A percentile compares a stretch with the other conserved stretches of the same genome.
Conservation (phyloP, 2,888 invertebrate genomes). For the Eristalinus sepulchralis region DNA sequence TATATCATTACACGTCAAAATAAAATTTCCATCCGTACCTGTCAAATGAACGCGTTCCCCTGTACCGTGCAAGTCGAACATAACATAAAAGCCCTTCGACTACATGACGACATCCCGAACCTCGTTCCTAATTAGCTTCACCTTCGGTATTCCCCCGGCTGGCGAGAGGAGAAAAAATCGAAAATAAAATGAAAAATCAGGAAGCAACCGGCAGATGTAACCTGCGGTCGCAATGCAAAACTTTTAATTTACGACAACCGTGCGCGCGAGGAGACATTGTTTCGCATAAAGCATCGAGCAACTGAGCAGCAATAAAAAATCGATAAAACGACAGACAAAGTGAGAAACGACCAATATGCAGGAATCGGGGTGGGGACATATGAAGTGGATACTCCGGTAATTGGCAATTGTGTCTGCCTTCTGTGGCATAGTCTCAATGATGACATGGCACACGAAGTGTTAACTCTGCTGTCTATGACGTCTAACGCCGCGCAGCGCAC, state of each 20-base stretch:
- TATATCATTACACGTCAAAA: too few relatives aligned
- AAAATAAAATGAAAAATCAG: background rate
- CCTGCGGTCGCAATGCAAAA: constrained; percentile 1
- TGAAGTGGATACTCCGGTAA: constrained; percentile 20
- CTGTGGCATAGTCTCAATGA: constrained; percentile 40
- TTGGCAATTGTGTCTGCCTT: constrained; percentile 47
- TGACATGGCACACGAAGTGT: constrained; percentile 21
- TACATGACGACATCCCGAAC: background rate
- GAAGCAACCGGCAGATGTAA: background rate
- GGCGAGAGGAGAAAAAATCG: background rate
- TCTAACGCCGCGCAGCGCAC: constrained; percentile 11
- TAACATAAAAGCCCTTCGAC: background rate
- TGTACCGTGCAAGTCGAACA: background rate
- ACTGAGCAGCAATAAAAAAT: constrained; percentile 55
- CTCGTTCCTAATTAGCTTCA: background rate
- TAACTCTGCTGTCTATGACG: constrained; percentile 46
- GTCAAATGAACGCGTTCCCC: background rate
- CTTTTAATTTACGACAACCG: constrained; percentile 37
- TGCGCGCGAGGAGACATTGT: background rate
- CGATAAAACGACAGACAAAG: constrained; percentile 32
- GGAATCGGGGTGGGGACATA: background rate
- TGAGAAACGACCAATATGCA: background rate
- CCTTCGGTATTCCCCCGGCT: background rate
- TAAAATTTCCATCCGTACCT: too few relatives aligned
- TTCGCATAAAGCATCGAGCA: constrained; percentile 41